These are phyloP conservation scores for Zoanthus sansibaricus DNA, from an alignment of 92 coral and sea anemone species.

Conservation along the genomic window DNA sequence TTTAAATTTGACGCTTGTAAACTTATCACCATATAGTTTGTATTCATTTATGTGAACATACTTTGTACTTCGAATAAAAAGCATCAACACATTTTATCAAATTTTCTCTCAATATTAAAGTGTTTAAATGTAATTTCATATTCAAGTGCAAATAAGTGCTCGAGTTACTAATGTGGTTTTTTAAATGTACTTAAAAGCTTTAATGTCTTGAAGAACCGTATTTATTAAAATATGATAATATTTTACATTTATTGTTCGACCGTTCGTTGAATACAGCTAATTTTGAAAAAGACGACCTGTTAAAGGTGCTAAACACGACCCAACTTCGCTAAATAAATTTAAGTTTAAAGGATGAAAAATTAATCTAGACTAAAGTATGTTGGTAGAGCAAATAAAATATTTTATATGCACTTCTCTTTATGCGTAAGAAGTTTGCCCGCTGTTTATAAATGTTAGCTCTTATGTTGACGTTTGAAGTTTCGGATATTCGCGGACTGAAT, in stretches of 20 bases:
- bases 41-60: constrained; percentile 19
- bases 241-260: background rate
- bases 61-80: constrained; percentile 13
- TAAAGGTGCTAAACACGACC: background rate
- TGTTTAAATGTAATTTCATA: constrained; percentile 7
- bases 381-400: constrained; percentile 7
- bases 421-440: constrained; percentile 35
- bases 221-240: constrained; percentile 22
- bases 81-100: constrained; percentile 42
- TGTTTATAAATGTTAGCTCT: constrained; percentile 50
- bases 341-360: background rate
- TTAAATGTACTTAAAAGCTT: constrained; percentile 37
- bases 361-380: background rate
- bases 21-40: constrained; percentile 19
- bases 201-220: constrained; percentile 23
- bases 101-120: constrained; percentile 30
- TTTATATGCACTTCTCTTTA: constrained; percentile 17
- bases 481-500: constrained; percentile 10
- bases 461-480: constrained; percentile 59
- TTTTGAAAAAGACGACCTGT: background rate
- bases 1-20: constrained; percentile 46
- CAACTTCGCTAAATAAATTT: background rate
- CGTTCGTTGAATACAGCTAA: background rate
- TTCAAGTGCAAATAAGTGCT: constrained; percentile 27
- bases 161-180: constrained; percentile 31